These are phyloP conservation scores for Chelon auratus DNA, from an alignment of 2,797 vertebrate species.

Conservation along the genomic window DNA sequence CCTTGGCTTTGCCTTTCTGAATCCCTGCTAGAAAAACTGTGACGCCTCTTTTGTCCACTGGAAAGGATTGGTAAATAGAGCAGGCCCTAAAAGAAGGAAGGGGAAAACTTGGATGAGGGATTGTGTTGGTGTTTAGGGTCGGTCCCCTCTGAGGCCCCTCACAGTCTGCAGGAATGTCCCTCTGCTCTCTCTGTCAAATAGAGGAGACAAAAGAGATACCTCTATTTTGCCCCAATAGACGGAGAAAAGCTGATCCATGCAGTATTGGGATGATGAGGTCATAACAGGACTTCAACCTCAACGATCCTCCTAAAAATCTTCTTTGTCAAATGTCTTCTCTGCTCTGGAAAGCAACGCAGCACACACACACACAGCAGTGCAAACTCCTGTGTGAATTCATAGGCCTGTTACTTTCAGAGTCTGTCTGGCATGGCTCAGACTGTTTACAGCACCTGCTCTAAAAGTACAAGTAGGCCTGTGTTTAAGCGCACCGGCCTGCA, in stretches of 20 bases:
- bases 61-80: slow-evolving; percentile 36
- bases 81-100: neutral
- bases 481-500: slow-evolving; percentile 11
- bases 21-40: slow-evolving; percentile 1
- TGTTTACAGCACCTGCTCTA: slow-evolving; percentile 68
- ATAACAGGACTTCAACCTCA: slow-evolving; percentile 56
- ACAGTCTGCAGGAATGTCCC: slow-evolving; percentile 63
- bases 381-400: neutral
- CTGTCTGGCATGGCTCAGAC: slow-evolving; percentile 17
- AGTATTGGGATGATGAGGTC: slow-evolving; percentile 51
- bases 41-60: slow-evolving; percentile 10
- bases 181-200: slow-evolving; percentile 46
- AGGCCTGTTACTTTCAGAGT: slow-evolving; percentile 2
- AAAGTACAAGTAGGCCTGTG: slow-evolving; percentile 42
- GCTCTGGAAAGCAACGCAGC: neutral
- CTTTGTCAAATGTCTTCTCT: neutral
- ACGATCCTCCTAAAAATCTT: slow-evolving; percentile 33
- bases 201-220: slow-evolving; percentile 20
- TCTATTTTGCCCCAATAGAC: neutral
- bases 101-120: neutral
- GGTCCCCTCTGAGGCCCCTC: slow-evolving; percentile 50
- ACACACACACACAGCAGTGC: neutral
- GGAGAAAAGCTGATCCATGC: slow-evolving; percentile 67
- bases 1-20: too few relatives aligned
- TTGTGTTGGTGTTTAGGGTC: neutral